A percentile compares a stretch with the other conserved stretches of the same genome.
phyloP scores from a whole-genome alignment of 2,113 vertebrate species.

The Turnix velox region DNA sequence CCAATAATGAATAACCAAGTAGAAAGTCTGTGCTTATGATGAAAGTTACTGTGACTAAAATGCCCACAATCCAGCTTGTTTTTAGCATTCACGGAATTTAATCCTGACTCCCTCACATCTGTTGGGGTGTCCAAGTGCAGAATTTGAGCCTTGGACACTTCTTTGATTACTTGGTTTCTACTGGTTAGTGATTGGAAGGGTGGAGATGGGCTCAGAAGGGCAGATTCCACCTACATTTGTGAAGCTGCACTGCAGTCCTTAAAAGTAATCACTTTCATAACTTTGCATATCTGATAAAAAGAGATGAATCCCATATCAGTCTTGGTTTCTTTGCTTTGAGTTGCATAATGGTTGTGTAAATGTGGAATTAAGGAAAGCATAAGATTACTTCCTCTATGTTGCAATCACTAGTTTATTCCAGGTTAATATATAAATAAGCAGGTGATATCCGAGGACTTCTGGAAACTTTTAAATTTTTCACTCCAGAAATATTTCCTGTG shows the following conservation, averaged over 20 bases:
- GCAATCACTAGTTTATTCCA: background rate
- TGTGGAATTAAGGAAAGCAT: background rate
- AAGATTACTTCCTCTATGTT: background rate
- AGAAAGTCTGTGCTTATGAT: background rate
- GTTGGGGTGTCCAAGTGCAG: background rate
- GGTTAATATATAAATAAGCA: background rate
- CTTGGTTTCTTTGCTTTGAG: background rate
- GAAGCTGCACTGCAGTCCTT: background rate
- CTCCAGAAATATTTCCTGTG: background rate
- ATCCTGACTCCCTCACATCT: background rate
- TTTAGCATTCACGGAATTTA: background rate
- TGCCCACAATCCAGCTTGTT: background rate
- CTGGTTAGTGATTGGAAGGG: background rate
- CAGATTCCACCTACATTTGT: background rate
- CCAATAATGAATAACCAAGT: background rate
- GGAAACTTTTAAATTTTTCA: background rate
- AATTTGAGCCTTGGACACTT: background rate
- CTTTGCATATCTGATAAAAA: background rate
- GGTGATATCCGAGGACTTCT: background rate
- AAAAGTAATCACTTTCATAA: background rate
- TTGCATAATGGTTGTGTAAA: background rate
- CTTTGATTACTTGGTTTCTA: background rate
- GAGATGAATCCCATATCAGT: background rate
- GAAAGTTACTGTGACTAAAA: background rate
- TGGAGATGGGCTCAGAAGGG: background rate